These are phyloP conservation scores for Upupa epops DNA, from an alignment of 2,113 vertebrate genomes.

Conservation along the genomic window DNA sequence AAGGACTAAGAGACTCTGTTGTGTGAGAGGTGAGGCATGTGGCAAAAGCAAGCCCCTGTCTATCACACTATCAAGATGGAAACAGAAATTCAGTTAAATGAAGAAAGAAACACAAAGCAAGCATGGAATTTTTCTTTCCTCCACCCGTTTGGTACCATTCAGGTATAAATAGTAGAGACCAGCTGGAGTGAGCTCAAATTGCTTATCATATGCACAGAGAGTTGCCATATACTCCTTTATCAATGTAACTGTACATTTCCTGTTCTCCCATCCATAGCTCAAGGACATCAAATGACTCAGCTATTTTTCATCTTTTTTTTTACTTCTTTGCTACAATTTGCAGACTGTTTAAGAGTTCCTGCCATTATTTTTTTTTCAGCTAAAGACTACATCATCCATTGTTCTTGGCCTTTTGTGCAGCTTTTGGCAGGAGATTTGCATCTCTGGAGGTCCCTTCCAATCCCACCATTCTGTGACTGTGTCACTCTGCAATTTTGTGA, in stretches of 20 bases:
- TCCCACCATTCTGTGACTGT: no score
- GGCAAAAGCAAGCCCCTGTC: background rate
- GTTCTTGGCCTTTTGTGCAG: background rate
- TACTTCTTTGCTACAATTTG: background rate
- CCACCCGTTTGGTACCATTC: background rate
- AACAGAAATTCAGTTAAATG: background rate
- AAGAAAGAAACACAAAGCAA: background rate
- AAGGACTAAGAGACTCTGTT: background rate
- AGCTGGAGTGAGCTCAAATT: background rate
- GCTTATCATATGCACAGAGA: background rate
- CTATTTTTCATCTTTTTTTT: background rate
- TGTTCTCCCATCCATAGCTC: background rate
- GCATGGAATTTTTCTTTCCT: background rate
- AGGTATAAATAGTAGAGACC: background rate
- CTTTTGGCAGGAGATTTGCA: no score
- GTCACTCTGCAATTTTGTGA: no score
- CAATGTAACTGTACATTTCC: background rate
- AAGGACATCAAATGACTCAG: background rate
- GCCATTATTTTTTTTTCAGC: accelerated
- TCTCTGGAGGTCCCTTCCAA: no score
- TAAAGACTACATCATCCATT: background rate
- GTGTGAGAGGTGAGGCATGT: background rate
- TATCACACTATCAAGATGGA: background rate
- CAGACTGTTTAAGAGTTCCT: background rate
- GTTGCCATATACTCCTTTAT: background rate